Evolutionary conservation across 2,113 vertebrate genomes (phyloP), one percentile per base, ranked within the genome.

Genomic region (Acanthisitta chloris): DNA sequence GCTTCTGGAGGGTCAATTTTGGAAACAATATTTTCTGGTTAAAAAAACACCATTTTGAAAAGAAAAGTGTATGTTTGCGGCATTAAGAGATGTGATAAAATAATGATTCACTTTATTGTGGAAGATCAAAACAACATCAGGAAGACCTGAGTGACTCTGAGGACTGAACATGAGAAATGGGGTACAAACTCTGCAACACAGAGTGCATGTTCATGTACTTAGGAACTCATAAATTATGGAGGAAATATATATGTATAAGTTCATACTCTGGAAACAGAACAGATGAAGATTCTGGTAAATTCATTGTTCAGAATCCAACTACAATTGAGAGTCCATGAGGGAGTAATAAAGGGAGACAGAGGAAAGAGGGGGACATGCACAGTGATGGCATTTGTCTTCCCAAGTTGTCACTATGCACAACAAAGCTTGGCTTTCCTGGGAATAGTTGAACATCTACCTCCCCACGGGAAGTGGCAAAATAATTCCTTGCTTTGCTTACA

Each of bases 401-500:
- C 33, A 43, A 65, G 54, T 31, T 11, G 17, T 24, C 28, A 17
- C 15, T 21, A 20, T 2, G 5, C 9, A 45, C 9, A 14, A 38
- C 0, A 0, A 65, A 51, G 29, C 21, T 36, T 21, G 5, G 29
- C 36, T 33, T 10, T 62, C 34, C 13, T 12, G 2, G 25, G 10
- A 7, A 45, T 28, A 49, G 24, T 38, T 51, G 69, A 57, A 51
- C 8, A 64, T 26, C 49, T 34, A 24, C 29, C 34, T 66, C 34
- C 16, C 24, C 3, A 4, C 3, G 33, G 28, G 10, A 40, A 77
- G 43, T 10, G n/a, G 12, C 14, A 12, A 71, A 82, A 20, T 26
- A 46, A 40, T 21, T 64, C 14, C 43, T 51, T 70, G 17, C 10
- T 58, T 34, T 26, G 24, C 17, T 57, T 51, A 17, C 38, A 29